Evolutionary conservation across 2,113 vertebrate genomes (phyloP).

Genomic region (Cyprinodon brontotheroides): DNA sequence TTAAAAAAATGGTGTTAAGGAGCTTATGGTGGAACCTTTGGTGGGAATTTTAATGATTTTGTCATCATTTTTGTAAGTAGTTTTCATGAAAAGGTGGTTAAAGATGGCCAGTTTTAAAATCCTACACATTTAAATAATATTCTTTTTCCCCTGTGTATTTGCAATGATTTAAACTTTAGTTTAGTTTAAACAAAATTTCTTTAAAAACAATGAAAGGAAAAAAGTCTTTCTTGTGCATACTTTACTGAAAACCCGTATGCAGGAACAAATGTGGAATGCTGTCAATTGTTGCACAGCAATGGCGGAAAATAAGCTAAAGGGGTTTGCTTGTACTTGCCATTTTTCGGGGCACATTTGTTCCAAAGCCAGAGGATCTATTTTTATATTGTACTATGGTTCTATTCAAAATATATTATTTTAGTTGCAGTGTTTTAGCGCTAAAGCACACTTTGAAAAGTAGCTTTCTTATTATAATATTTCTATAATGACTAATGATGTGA

Average conservation of each 20-base stretch:
- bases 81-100: too few species aligned
- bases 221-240: too few species aligned
- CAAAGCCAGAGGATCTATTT: not conserved
- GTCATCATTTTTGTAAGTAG: too few species aligned
- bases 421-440: not conserved
- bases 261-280: not conserved
- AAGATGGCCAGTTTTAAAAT: too few species aligned
- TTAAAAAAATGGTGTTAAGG: too few species aligned
- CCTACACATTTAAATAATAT: not conserved
- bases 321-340: slow-evolving; percentile 1
- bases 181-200: too few species aligned
- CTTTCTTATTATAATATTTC: not conserved
- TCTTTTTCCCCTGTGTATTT: too few species aligned
- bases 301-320: slow-evolving; percentile 4
- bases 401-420: not conserved
- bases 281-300: not conserved
- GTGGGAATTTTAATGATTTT: too few species aligned
- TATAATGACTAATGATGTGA: not conserved
- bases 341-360: not conserved
- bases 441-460: not conserved
- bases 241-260: too few species aligned
- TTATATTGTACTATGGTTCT: not conserved
- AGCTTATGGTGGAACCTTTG: too few species aligned
- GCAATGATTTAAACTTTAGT: too few species aligned
- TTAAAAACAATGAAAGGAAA: not conserved